Evolutionary conservation across 2,113 vertebrate genomes (phyloP).

Genomic region (Sander vitreus): DNA sequence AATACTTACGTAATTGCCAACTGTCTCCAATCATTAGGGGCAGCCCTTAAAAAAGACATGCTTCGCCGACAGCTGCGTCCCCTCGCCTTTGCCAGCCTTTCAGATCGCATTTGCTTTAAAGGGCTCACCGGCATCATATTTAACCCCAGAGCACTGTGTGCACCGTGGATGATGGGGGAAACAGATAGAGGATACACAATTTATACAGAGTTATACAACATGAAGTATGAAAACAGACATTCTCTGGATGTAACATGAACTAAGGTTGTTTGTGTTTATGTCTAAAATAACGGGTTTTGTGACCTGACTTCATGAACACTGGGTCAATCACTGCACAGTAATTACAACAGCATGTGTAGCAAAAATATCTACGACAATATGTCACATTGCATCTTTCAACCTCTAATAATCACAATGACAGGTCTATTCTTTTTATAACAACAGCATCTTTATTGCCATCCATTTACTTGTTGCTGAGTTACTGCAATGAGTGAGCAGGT

Average conservation of each 20-base stretch:
- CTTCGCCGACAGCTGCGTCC: slow-evolving; percentile 86
- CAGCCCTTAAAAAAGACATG: slow-evolving; percentile 86
- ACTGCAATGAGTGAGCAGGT: not conserved
- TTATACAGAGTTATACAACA: slow-evolving; percentile 45
- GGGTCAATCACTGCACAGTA: not conserved
- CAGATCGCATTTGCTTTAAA: slow-evolving; percentile 86
- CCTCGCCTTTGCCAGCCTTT: slow-evolving; percentile 86
- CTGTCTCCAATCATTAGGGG: slow-evolving; percentile 88
- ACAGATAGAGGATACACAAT: slow-evolving; percentile 51
- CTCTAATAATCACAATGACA: not conserved
- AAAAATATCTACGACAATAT: not conserved
- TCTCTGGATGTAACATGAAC: not conserved
- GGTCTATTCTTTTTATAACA: not conserved
- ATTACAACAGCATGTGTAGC: slow-evolving; percentile 9
- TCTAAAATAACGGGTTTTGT: slow-evolving; percentile 5
- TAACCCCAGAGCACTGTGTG: slow-evolving; percentile 73
- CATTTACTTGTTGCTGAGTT: not conserved
- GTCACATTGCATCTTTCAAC: not conserved
- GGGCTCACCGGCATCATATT: slow-evolving; percentile 79
- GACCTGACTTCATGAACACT: not conserved
- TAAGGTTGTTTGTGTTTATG: slow-evolving; percentile 18
- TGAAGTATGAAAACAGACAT: slow-evolving; percentile 40
- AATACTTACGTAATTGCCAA: slow-evolving; percentile 87
- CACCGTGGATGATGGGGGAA: slow-evolving; percentile 39
- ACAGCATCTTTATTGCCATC: not conserved